These are phyloP conservation scores for Metacarcinus magister DNA, from an alignment of 2,888 invertebrate genomes.

Conservation along the genomic window DNA sequence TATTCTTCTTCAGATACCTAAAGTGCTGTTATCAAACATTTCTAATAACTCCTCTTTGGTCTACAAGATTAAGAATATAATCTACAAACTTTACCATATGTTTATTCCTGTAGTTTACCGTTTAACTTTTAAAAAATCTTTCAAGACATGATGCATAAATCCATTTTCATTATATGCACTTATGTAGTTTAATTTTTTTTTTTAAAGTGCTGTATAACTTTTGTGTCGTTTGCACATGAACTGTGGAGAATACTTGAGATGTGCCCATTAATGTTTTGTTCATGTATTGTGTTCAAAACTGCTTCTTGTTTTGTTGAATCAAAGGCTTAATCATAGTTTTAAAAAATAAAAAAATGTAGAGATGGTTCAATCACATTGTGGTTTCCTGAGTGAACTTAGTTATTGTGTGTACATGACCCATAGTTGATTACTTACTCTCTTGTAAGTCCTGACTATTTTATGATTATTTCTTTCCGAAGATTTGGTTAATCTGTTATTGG, in stretches of 20 bases:
- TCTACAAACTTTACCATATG: neutral
- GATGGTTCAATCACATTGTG: neutral
- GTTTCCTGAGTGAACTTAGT: neutral
- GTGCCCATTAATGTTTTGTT: neutral
- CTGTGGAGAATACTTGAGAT: neutral
- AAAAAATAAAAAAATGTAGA: neutral
- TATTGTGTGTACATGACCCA: neutral
- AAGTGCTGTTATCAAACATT: neutral
- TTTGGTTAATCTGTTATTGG: neutral
- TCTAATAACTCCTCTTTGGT: neutral
- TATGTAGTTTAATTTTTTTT: neutral
- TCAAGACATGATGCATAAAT: neutral
- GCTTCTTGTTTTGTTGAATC: neutral
- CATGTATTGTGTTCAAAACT: neutral
- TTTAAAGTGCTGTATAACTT: neutral
- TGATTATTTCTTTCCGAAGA: neutral
- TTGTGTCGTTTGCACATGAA: neutral
- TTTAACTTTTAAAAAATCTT: neutral
- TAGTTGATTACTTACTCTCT: neutral
- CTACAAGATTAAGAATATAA: neutral
- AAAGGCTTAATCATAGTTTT: neutral
- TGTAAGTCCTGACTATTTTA: neutral
- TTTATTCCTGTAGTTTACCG: neutral
- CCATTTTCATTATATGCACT: neutral
- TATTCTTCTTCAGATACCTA: neutral